These are phyloP conservation scores for Mugil cephalus DNA, from an alignment of 2,113 vertebrate genomes.

Conservation along the genomic window DNA sequence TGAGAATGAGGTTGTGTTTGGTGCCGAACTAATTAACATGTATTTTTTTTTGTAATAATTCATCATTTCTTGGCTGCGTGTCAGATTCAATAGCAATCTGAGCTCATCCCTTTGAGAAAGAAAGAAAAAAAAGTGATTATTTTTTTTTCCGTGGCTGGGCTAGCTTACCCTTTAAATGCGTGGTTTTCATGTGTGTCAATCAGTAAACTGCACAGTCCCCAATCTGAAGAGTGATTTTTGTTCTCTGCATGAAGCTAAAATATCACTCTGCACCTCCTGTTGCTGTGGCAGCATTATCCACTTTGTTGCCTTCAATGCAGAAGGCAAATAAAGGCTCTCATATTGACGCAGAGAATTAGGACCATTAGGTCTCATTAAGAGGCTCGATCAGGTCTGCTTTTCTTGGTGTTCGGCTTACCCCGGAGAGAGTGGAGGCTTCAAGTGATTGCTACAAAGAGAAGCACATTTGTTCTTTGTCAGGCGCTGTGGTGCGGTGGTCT, in stretches of 20 bases:
- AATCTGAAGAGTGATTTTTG: conserved; percentile 21
- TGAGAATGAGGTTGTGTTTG: too few species aligned
- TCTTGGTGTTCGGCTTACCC: conserved; percentile 31
- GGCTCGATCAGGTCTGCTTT: conserved; percentile 49
- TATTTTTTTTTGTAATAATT: too few species aligned
- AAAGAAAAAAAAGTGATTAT: not conserved
- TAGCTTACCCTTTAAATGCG: not conserved
- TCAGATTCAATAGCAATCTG: not conserved
- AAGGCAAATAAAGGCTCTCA: conserved; percentile 62
- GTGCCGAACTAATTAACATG: too few species aligned
- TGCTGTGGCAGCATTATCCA: conserved; percentile 38
- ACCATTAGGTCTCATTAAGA: conserved; percentile 74
- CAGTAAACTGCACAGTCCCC: conserved; percentile 11
- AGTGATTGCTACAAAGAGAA: conserved; percentile 60
- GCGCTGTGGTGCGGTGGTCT: conserved; percentile 38
- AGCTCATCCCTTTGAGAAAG: not conserved
- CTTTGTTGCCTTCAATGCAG: conserved; percentile 52
- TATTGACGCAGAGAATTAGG: conserved; percentile 65
- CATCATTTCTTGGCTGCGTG: too few species aligned
- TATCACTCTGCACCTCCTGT: conserved; percentile 4
- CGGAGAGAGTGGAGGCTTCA: conserved; percentile 37
- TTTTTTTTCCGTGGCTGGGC: not conserved
- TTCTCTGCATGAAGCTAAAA: conserved; percentile 28
- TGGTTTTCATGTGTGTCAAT: not conserved
- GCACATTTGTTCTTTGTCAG: conserved; percentile 67